A percentile compares a stretch with the other conserved stretches of the same genome.
phyloP scores from a whole-genome alignment of 2,888 invertebrate species.

The Meteorus cinctellus region DNA sequence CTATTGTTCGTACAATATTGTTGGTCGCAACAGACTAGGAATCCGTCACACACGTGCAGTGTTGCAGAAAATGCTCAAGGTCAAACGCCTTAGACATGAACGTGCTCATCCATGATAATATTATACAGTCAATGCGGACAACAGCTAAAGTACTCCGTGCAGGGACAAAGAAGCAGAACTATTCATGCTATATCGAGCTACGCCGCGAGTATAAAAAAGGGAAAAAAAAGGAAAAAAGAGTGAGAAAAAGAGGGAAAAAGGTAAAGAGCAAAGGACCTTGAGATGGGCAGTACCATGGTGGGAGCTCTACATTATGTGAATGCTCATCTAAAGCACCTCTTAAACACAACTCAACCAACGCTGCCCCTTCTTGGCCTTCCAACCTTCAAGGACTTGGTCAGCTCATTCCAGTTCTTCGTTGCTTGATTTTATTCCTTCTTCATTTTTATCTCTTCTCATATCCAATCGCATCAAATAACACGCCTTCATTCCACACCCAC shows the following conservation, averaged over 20 bases:
- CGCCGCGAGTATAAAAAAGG: background rate
- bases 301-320: conserved; percentile 29
- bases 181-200: conserved; percentile 5
- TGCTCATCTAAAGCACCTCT: conserved; percentile 18
- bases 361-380: conserved; percentile 14
- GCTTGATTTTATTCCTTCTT: background rate
- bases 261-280: conserved; percentile 25
- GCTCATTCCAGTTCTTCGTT: conserved; percentile 1
- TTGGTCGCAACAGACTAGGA: background rate
- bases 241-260: background rate
- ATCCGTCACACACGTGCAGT: conserved; percentile 25
- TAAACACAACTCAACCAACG: conserved; percentile 1
- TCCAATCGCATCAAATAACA: conserved; percentile 1
- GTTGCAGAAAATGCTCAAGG: conserved; percentile 37
- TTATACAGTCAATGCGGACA: background rate
- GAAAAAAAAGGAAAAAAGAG: background rate
- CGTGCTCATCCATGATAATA: background rate
- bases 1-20: background rate
- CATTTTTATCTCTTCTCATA: background rate
- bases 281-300: background rate
- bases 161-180: conserved; percentile 31
- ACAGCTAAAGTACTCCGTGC: background rate
- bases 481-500: conserved; percentile 25
- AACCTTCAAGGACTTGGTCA: conserved; percentile 30
- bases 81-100: conserved; percentile 29